Evolutionary conservation across 1,140 invertebrate species (phyloP).

Genomic region (Hypsibius dujardini): DNA sequence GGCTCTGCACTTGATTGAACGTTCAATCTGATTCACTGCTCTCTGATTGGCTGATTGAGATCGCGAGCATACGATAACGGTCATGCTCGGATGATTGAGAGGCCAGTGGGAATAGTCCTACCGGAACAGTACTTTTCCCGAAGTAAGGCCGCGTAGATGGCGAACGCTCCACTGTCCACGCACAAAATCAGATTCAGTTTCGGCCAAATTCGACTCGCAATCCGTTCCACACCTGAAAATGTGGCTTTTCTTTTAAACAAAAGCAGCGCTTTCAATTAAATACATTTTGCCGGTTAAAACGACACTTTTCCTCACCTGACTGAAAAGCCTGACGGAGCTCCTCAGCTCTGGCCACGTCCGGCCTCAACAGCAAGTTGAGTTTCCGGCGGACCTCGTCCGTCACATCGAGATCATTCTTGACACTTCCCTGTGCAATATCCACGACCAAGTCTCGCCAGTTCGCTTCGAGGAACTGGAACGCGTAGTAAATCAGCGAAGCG

Average conservation of each 20-base stretch:
- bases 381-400: slow-evolving; percentile 26
- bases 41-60: no score
- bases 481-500: slow-evolving; percentile 30
- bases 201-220: slow-evolving; percentile 31
- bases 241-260: no score
- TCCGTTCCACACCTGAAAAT: slow-evolving; percentile 23
- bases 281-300: no score
- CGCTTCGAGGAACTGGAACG: slow-evolving; percentile 27
- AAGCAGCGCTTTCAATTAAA: no score
- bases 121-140: slow-evolving; percentile 28
- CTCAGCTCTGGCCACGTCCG: slow-evolving; percentile 28
- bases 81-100: neutral
- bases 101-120: neutral
- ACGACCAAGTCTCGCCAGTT: slow-evolving; percentile 26
- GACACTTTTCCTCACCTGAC: no score
- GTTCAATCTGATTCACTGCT: no score
- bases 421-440: slow-evolving; percentile 28
- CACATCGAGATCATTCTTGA: slow-evolving; percentile 27
- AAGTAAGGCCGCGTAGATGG: slow-evolving; percentile 27
- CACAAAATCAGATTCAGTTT: slow-evolving; percentile 28
- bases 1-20: no score
- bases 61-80: neutral
- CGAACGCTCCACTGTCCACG: slow-evolving; percentile 30
- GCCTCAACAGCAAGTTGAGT: slow-evolving; percentile 26
- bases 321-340: slow-evolving; percentile 27